A percentile compares a stretch with the other conserved stretches of the same genome.
These are phyloP conservation scores for Arremon aurantiirostris DNA, from an alignment of 2,797 vertebrate species.

Conservation along the genomic window DNA sequence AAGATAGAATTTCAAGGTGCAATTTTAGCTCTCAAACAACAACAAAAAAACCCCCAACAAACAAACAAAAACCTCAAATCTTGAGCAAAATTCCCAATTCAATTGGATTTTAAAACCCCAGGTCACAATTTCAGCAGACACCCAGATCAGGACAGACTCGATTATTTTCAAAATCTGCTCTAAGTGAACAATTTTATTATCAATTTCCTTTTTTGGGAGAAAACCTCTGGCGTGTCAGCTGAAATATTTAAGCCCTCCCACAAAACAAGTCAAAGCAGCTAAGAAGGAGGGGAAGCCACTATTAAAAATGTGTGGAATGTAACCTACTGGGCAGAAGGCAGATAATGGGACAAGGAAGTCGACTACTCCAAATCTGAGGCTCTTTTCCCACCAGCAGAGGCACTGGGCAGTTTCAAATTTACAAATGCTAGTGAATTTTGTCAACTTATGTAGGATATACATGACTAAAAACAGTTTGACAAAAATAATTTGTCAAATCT, in stretches of 20 bases:
- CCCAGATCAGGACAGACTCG: background rate
- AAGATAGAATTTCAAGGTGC: background rate
- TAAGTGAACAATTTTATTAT: background rate
- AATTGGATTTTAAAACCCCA: background rate
- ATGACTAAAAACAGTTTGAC: background rate
- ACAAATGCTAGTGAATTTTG: background rate
- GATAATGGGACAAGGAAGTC: background rate
- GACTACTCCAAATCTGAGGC: background rate
- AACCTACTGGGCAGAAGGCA: slow-evolving; percentile 22
- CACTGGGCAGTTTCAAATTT: background rate
- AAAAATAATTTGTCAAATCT: background rate
- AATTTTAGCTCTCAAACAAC: background rate
- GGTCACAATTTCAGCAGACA: background rate
- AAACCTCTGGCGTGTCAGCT: background rate
- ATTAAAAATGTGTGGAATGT: slow-evolving; percentile 62
- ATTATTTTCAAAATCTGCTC: background rate
- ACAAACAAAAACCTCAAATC: background rate
- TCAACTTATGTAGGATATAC: background rate
- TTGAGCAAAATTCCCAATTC: background rate
- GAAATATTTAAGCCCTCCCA: slow-evolving; percentile 12
- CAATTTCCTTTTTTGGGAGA: background rate
- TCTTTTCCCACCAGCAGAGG: background rate
- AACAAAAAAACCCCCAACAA: background rate
- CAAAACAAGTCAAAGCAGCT: slow-evolving; percentile 48
- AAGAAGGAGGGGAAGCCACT: slow-evolving; percentile 44